Percentiles rank a stretch among this genome's conserved stretches.
Evolutionary conservation across 2,888 invertebrate species (phyloP).

Genomic region (Seira ritae): DNA sequence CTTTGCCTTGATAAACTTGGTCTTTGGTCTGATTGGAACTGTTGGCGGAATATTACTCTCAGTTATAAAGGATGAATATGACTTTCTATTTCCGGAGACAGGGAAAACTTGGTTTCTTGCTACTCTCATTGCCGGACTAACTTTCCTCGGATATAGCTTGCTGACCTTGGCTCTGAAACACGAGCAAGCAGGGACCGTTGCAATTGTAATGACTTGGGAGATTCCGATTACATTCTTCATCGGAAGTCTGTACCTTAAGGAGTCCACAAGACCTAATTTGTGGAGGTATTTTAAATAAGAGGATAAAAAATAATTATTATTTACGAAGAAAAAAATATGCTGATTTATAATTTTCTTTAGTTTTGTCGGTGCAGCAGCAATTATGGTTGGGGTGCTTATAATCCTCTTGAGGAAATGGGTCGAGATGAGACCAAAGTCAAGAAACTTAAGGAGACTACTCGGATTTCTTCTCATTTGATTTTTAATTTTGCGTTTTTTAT

Average conservation of each 20-base stretch:
- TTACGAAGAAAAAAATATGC: too few species aligned
- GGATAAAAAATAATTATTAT: neutral
- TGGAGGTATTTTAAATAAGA: slow-evolving; percentile 31
- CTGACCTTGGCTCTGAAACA: slow-evolving; percentile 46
- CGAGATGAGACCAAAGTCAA: neutral
- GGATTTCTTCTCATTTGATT: slow-evolving; percentile 3
- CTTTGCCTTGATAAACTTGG: slow-evolving; percentile 37
- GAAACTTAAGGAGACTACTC: neutral
- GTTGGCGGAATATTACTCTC: slow-evolving; percentile 14
- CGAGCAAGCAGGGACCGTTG: slow-evolving; percentile 34
- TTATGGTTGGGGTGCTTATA: slow-evolving; percentile 43
- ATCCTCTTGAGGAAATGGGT: slow-evolving; percentile 47
- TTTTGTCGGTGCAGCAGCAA: slow-evolving; percentile 51
- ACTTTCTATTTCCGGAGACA: neutral
- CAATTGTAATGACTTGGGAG: slow-evolving; percentile 24
- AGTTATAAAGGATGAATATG: neutral
- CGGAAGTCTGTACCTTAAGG: slow-evolving; percentile 33
- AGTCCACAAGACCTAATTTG: slow-evolving; percentile 21
- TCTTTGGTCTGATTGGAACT: slow-evolving; percentile 45
- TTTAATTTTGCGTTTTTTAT: neutral
- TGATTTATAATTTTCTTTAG: slow-evolving; percentile 27
- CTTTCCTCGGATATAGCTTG: slow-evolving; percentile 45
- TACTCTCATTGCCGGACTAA: slow-evolving; percentile 25
- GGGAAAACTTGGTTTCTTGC: slow-evolving; percentile 36
- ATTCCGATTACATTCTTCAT: slow-evolving; percentile 48